phyloP scores from a whole-genome alignment of 2,888 invertebrate species.

The Apeira syringaria region DNA sequence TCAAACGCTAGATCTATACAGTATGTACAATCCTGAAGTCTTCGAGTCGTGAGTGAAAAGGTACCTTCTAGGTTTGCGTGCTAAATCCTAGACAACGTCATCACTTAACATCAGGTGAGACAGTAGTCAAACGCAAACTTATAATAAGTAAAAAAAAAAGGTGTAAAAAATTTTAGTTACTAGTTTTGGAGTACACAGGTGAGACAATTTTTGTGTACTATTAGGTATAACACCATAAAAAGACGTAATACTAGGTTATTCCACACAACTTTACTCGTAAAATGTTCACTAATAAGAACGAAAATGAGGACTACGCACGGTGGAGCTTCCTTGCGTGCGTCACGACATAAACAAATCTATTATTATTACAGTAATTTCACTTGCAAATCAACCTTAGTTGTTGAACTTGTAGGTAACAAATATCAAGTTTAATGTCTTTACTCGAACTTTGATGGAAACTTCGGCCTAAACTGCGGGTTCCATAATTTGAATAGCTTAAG shows the following conservation, averaged over 20 bases:
- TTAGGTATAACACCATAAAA: conserved; percentile 12
- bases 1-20: no score
- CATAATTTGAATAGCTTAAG: background rate
- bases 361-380: conserved; percentile 37
- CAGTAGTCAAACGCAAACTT: no score
- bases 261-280: conserved; percentile 29
- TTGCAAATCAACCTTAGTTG: conserved; percentile 34
- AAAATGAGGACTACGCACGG: conserved; percentile 18
- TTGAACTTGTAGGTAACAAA: conserved; percentile 21
- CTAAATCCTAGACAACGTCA: no score
- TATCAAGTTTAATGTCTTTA: conserved; percentile 14
- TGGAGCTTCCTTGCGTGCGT: conserved; percentile 36
- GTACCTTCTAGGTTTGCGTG: no score
- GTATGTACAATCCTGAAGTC: no score
- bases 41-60: no score
- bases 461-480: conserved; percentile 3
- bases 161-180: no score
- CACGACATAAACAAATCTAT: conserved; percentile 43
- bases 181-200: no score
- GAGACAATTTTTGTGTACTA: no score
- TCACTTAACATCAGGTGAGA: no score
- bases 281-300: conserved; percentile 20
- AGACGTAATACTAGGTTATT: conserved; percentile 15
- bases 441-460: conserved; percentile 8
- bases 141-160: no score